phyloP scores from a whole-genome alignment of 2,113 vertebrate genomes.

The Upupa epops region DNA sequence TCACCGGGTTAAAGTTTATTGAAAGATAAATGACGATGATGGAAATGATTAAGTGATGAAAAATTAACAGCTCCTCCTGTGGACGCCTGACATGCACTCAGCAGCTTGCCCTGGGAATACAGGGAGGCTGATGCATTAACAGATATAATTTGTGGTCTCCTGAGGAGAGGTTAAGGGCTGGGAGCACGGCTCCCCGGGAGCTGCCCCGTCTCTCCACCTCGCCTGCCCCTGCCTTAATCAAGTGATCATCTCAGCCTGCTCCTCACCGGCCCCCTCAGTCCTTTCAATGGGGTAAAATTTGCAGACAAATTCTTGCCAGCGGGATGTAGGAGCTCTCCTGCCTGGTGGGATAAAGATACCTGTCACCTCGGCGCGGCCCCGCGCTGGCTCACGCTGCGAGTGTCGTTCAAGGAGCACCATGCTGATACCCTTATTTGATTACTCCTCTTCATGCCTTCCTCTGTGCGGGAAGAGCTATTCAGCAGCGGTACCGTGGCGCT shows the following conservation, averaged over 20 bases:
- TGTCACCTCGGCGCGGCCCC: conserved; percentile 80
- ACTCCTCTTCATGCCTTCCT: conserved; percentile 70
- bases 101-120: conserved; percentile 68
- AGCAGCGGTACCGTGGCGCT: neutral
- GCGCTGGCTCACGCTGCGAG: conserved; percentile 76
- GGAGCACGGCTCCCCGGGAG: conserved; percentile 79
- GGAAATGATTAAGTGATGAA: conserved; percentile 43
- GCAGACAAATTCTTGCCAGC: conserved; percentile 95
- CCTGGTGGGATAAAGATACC: conserved; percentile 85
- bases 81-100: conserved; percentile 47
- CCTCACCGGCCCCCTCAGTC: conserved; percentile 80
- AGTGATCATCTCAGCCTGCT: conserved; percentile 90
- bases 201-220: conserved; percentile 75
- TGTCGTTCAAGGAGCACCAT: conserved; percentile 81
- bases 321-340: conserved; percentile 81
- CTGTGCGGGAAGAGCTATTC: conserved; percentile 40
- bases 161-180: conserved; percentile 87
- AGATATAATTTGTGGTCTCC: conserved; percentile 80
- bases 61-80: conserved; percentile 21
- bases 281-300: conserved; percentile 83
- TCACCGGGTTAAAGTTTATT: conserved; percentile 19
- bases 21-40: conserved; percentile 9
- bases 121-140: conserved; percentile 74
- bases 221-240: conserved; percentile 86
- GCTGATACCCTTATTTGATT: conserved; percentile 89